Evolutionary conservation across 1,140 invertebrate genomes (phyloP).

Genomic region (Drosophila pachea): DNA sequence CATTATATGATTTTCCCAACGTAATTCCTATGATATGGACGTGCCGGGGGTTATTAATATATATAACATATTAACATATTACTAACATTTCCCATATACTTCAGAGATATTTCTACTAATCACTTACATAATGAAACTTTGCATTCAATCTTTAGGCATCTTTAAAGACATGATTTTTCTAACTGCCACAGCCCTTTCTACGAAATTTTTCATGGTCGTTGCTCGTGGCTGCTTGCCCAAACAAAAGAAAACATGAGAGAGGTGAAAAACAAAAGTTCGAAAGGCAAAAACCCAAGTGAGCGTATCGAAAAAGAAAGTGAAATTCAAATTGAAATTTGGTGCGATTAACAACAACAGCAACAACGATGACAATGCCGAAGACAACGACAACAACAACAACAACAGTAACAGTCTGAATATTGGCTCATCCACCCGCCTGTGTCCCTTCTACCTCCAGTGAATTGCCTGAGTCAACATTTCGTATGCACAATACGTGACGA

Average conservation of each 20-base stretch:
- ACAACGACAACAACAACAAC: conserved; percentile 47
- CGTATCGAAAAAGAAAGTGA: conserved; percentile 78
- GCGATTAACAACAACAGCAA: conserved; percentile 68
- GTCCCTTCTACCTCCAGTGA: neutral
- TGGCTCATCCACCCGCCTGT: neutral
- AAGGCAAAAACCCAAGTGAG: conserved; percentile 76
- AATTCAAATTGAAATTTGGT: conserved; percentile 78
- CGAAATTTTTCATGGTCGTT: conserved; percentile 66
- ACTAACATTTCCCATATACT: too few species aligned
- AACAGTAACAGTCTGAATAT: too few species aligned
- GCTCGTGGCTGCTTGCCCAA: conserved; percentile 51
- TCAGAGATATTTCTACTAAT: too few species aligned
- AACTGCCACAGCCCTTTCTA: conserved; percentile 50
- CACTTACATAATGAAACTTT: neutral
- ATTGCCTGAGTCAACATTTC: conserved; percentile 54
- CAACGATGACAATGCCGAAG: too few species aligned
- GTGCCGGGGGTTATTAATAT: too few species aligned
- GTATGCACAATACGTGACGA: conserved; percentile 67
- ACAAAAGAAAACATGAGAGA: conserved; percentile 52
- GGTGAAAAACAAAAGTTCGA: conserved; percentile 64
- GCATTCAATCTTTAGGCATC: conserved; percentile 4
- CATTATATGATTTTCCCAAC: too few species aligned
- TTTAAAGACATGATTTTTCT: conserved; percentile 2
- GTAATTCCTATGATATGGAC: too few species aligned
- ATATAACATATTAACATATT: too few species aligned